phyloP scores from a whole-genome alignment of 2,888 invertebrate species.

The Falcaria lacertinaria region DNA sequence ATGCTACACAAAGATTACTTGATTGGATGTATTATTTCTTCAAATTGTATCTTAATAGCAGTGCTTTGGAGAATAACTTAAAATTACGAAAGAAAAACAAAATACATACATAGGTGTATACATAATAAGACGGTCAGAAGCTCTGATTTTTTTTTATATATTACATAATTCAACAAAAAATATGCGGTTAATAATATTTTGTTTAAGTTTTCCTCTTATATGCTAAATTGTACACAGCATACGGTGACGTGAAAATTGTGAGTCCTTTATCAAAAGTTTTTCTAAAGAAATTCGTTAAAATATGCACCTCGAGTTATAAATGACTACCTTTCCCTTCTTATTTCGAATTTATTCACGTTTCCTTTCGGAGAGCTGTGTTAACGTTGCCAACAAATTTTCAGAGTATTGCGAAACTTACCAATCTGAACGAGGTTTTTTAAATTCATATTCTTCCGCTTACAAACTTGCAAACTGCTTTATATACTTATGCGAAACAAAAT shows the following conservation, averaged over 20 bases:
- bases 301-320: conserved; percentile 24
- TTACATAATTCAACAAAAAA: too few species aligned
- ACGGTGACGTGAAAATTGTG: neutral
- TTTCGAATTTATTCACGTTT: conserved; percentile 48
- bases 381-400: conserved; percentile 43
- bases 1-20: conserved; percentile 7
- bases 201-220: neutral
- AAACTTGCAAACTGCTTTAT: conserved; percentile 7
- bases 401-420: conserved; percentile 45
- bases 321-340: conserved; percentile 36
- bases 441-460: conserved; percentile 33
- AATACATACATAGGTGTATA: too few species aligned
- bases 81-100: too few species aligned
- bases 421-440: conserved; percentile 39
- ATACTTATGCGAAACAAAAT: conserved; percentile 1
- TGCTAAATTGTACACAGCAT: neutral
- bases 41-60: too few species aligned
- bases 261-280: conserved; percentile 14
- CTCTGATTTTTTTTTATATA: too few species aligned
- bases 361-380: conserved; percentile 38
- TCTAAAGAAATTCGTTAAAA: conserved; percentile 14
- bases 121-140: too few species aligned
- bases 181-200: too few species aligned
- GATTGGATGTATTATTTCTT: conserved; percentile 13
- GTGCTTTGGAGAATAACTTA: too few species aligned